Conservation (phyloP, 1,140 invertebrate genomes). For the Atta cephalotes region DNA sequence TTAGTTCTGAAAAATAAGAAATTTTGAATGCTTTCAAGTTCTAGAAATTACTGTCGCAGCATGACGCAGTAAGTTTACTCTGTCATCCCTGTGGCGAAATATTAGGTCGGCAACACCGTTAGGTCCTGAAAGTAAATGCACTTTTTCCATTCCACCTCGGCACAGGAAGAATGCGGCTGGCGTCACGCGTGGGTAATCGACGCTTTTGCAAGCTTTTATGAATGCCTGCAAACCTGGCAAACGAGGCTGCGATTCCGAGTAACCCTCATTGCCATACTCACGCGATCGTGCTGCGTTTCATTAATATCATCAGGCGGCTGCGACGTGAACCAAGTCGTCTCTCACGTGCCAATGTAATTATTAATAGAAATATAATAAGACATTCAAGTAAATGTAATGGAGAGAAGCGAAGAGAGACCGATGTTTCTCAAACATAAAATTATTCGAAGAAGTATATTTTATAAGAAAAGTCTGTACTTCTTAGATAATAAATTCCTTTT, state of each 20-base stretch:
- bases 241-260: conserved; percentile 31
- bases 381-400: background rate
- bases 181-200: conserved; percentile 56
- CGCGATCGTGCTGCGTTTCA: conserved; percentile 49
- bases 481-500: background rate
- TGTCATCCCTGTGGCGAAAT: background rate
- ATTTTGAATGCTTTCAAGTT: background rate
- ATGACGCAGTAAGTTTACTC: background rate
- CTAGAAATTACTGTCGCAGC: background rate
- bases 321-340: conserved; percentile 10
- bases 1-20: background rate
- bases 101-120: background rate
- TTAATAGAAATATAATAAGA: conserved; percentile 5
- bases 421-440: background rate
- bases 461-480: background rate
- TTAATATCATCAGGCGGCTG: conserved; percentile 14
- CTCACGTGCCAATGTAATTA: conserved; percentile 7
- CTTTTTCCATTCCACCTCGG: conserved; percentile 40
- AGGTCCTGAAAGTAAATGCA: conserved; percentile 55
- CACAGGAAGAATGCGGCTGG: conserved; percentile 51
- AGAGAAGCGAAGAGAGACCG: background rate
- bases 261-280: conserved; percentile 30
- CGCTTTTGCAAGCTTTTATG: conserved; percentile 58
- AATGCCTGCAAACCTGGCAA: conserved; percentile 34
- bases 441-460: background rate